Conservation (phyloP, 2,113 vertebrate species). For the Vidua macroura region DNA sequence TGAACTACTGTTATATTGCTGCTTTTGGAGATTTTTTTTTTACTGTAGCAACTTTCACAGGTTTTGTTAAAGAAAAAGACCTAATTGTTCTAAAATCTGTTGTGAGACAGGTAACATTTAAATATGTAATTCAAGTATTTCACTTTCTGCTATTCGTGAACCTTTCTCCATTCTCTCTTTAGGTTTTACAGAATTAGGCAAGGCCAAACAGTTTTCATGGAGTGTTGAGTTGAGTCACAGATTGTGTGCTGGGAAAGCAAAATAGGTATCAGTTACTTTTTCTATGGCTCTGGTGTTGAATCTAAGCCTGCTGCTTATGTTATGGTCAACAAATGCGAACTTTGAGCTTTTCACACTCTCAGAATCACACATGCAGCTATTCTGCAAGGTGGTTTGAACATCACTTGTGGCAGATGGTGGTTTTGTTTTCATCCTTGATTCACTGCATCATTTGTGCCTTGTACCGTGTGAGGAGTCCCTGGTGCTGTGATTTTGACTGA, state of each 20-base stretch:
- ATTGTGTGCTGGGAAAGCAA: background rate
- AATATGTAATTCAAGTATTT: background rate
- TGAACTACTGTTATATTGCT: background rate
- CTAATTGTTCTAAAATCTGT: background rate
- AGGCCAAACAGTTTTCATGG: background rate
- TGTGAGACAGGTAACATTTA: background rate
- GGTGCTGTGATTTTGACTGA: background rate
- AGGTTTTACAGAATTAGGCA: background rate
- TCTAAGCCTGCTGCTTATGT: background rate
- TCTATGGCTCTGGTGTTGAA: background rate
- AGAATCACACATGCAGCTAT: background rate
- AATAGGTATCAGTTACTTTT: background rate
- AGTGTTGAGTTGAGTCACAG: background rate
- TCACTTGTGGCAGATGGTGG: fast-evolving
- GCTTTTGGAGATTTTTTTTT: background rate
- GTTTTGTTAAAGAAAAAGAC: background rate
- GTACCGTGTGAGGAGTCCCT: background rate
- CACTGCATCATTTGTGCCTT: background rate
- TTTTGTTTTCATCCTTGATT: background rate
- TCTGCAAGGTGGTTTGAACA: background rate
- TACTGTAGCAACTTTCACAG: background rate
- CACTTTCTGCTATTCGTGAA: background rate
- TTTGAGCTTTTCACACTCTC: background rate
- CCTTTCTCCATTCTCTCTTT: background rate
- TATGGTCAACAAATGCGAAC: background rate